Conservation (phyloP, 2,888 invertebrate species). For the Yponomeuta malinellus region DNA sequence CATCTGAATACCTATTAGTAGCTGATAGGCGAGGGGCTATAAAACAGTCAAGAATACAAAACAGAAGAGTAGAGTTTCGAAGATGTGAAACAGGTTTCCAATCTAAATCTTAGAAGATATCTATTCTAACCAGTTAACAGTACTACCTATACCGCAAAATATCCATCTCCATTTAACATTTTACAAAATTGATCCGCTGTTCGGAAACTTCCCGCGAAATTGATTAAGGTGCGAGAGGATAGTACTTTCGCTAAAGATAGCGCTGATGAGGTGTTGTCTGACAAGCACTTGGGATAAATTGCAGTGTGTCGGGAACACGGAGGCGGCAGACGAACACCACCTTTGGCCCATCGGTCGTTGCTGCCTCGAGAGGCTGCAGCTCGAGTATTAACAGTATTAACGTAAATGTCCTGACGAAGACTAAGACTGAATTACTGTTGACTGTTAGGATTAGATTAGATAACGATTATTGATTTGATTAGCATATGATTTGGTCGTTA, state of each 20-base stretch:
- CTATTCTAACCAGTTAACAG: not conserved
- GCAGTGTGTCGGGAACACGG: constrained; percentile 5
- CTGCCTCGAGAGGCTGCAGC: not conserved
- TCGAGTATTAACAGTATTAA: no score
- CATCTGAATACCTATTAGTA: no score
- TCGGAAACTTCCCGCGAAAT: not conserved
- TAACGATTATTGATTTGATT: no score
- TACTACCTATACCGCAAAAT: not conserved
- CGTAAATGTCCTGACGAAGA: no score
- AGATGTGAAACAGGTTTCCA: no score
- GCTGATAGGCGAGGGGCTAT: no score
- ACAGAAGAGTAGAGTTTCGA: no score
- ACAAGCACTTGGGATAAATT: constrained; percentile 12
- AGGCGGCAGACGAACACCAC: not conserved
- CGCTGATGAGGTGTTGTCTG: constrained; percentile 14
- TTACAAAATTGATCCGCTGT: not conserved
- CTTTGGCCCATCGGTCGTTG: not conserved
- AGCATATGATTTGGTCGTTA: no score
- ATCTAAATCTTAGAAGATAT: no score
- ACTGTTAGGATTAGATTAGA: no score
- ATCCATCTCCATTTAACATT: not conserved
- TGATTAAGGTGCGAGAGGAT: constrained; percentile 9
- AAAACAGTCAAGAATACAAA: no score
- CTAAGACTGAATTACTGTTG: no score
- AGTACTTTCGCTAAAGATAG: constrained; percentile 12